These are phyloP conservation scores for Notiomystis cincta DNA, from an alignment of 2,113 vertebrate species.

Conservation along the genomic window DNA sequence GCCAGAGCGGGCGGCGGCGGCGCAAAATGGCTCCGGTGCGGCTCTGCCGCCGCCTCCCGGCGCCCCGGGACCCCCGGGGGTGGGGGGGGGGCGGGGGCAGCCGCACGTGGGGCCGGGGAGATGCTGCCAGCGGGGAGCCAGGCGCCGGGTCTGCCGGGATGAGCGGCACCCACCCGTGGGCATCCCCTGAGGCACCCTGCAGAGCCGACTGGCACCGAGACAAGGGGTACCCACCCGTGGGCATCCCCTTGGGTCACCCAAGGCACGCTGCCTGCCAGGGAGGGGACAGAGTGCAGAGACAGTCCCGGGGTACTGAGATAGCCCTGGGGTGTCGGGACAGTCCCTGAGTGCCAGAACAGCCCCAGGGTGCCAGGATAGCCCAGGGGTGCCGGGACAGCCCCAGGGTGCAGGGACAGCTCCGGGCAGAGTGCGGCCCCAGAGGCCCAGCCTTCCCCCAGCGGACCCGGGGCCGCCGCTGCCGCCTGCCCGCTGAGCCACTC, in stretches of 20 bases:
- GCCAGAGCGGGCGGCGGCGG: conserved; percentile 66
- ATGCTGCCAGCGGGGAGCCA: neutral
- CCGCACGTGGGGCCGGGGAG: neutral
- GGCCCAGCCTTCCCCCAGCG: neutral
- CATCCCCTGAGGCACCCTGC: neutral
- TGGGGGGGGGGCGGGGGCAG: neutral
- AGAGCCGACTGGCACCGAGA: neutral
- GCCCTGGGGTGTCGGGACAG: neutral
- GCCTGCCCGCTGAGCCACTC: neutral
- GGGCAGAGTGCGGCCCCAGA: too few species aligned
- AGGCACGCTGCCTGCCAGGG: neutral
- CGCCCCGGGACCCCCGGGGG: neutral
- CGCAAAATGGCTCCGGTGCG: conserved; percentile 48
- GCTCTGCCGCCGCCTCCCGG: conserved; percentile 2
- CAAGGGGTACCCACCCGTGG: neutral
- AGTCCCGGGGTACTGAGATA: neutral
- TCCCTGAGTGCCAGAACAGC: neutral
- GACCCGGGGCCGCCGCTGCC: neutral
- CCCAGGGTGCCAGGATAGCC: neutral
- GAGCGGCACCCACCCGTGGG: neutral
- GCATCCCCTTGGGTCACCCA: neutral
- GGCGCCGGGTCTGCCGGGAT: neutral
- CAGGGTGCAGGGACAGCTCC: fast-evolving
- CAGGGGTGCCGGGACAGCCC: neutral
- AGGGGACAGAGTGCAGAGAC: too few species aligned